Base-by-base conservation (phyloP, 2,113 vertebrate genomes). In the Archocentrus centrarchus region DNA sequence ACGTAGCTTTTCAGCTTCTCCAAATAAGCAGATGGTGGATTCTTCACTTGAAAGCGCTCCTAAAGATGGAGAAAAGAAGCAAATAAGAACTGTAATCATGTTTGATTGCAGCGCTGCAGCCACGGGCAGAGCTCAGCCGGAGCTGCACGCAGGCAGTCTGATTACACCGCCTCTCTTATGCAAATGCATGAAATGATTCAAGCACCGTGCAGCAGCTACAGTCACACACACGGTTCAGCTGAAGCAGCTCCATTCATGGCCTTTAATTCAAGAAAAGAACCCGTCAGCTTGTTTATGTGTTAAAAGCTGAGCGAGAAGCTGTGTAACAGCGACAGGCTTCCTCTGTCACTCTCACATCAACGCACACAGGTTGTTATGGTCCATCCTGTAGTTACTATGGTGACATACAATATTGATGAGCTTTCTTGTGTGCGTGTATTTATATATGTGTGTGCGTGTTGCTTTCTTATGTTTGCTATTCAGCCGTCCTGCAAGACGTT, bases 31-130 rank as follows among this genome's bases (percentile, higher is more conserved):
- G 96, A 96, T 0, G 98, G 98, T 0, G 98, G 98, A 85, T 97
- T 98, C 90, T 97, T 98, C 87, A 98, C 98, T 91, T 98, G 97
- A 92, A 99, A 98, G 20, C 97, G 96, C 82, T 98, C 98, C 98
- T 99, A 68, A 14, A 1, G 79, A 82, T 15, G 18, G 20, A 90
- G 13, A 90, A 9, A 79, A 15, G 13, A 79, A 13, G 79, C 59
- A 86, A 53, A 66, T 11, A 83, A 83, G 11, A 86, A 9, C 14
- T 24, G 14, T 78, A 82, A 85, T 85, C 62, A 86, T 7, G 55
- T 79, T 37, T 82, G 78, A 86, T 76, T 85, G 81, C 75, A 22
- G 81, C 20, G 2, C 75, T 75, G 77, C 75, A 75, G 76, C n/a
- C 60, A 7, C 9, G 66, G 55, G 70, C 61, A 80, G 59, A 58